These are phyloP conservation scores for Herminia tarsipennalis DNA, from an alignment of 2,888 invertebrate genomes.

Conservation along the genomic window DNA sequence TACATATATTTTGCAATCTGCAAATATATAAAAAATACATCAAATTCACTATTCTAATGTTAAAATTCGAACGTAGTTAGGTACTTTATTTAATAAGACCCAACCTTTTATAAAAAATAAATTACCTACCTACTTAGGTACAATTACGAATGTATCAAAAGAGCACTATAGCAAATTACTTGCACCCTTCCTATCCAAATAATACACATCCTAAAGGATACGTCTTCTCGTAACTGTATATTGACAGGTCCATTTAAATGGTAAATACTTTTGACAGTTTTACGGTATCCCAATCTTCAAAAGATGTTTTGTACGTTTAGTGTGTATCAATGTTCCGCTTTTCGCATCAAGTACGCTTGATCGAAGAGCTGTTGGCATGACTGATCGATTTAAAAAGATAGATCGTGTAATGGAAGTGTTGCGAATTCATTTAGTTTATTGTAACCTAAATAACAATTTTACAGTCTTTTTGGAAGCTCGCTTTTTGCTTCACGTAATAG, in stretches of 20 bases:
- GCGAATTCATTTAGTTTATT: slow-evolving; percentile 46
- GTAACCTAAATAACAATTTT: slow-evolving; percentile 36
- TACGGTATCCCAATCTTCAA: slow-evolving; percentile 43
- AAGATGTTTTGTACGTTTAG: slow-evolving; percentile 25
- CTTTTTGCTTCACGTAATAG: slow-evolving; percentile 9
- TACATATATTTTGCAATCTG: too few species aligned
- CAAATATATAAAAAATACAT: too few species aligned
- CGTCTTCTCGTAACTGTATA: slow-evolving; percentile 36
- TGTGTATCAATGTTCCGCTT: slow-evolving; percentile 40
- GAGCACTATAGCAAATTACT: slow-evolving; percentile 29
- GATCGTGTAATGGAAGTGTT: slow-evolving; percentile 36
- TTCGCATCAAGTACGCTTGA: slow-evolving; percentile 47
- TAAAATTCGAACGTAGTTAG: too few species aligned
- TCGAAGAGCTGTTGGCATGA: slow-evolving; percentile 46
- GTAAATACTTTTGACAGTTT: slow-evolving; percentile 43
- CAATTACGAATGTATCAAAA: slow-evolving; percentile 8
- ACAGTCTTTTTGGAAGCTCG: slow-evolving; percentile 21
- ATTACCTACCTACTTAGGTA: too few species aligned
- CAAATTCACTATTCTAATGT: too few species aligned
- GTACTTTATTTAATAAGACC: too few species aligned
- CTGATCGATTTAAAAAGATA: slow-evolving; percentile 36
- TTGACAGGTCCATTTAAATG: slow-evolving; percentile 29
- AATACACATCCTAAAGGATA: slow-evolving; percentile 20
- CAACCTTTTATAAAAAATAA: slow-evolving; percentile 2
- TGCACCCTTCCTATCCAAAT: slow-evolving; percentile 20